Conservation (phyloP, 2,797 vertebrate species). For the Holocentrus rufus region DNA sequence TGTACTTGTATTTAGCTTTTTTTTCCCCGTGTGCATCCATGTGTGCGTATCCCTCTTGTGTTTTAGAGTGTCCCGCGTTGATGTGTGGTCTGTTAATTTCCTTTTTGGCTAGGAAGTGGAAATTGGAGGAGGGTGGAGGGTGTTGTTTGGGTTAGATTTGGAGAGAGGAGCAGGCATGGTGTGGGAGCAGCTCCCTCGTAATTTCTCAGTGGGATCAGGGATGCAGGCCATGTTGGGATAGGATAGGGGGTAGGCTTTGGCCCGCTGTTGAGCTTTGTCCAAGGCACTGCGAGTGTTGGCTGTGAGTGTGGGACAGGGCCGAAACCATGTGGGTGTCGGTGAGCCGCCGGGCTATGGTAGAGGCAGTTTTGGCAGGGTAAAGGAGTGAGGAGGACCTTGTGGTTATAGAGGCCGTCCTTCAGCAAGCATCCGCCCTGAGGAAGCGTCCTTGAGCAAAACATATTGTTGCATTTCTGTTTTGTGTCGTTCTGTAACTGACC, state of each 20-base stretch:
- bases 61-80: constrained; percentile 53
- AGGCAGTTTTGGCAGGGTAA: constrained; percentile 28
- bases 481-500: not conserved
- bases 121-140: constrained; percentile 43
- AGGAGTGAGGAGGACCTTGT: constrained; percentile 19
- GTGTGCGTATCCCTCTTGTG: constrained; percentile 44
- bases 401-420: constrained; percentile 17
- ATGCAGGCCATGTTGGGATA: constrained; percentile 57
- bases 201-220: constrained; percentile 61
- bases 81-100: constrained; percentile 78
- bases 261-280: constrained; percentile 42
- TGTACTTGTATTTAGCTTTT: constrained; percentile 58
- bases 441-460: constrained; percentile 6
- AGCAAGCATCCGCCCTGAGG: constrained; percentile 8
- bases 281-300: constrained; percentile 58
- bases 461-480: not conserved
- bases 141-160: constrained; percentile 75
- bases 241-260: constrained; percentile 30
- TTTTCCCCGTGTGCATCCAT: constrained; percentile 9
- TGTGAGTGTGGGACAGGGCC: constrained; percentile 39
- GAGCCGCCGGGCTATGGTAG: constrained; percentile 24
- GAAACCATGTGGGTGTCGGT: constrained; percentile 45
- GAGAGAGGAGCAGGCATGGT: constrained; percentile 29
- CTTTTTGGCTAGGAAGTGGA: constrained; percentile 59
- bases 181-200: constrained; percentile 59